Evolutionary conservation across 1,140 invertebrate species (phyloP).

Genomic region (Galendromus occidentalis): DNA sequence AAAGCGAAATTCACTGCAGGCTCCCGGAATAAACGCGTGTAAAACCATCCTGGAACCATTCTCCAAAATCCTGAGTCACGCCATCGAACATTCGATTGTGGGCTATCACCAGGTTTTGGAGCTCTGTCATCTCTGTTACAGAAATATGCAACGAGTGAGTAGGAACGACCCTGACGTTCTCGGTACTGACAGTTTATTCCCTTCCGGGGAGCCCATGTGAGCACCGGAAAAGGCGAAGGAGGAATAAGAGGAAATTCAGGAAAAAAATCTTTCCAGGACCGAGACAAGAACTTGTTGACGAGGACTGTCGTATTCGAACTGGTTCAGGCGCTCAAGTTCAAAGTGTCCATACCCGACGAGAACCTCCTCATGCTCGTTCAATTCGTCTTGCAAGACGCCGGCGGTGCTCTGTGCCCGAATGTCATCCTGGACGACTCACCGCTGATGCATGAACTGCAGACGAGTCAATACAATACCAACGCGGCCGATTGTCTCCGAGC

Average conservation of each 20-base stretch:
- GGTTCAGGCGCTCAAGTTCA: conserved; percentile 84
- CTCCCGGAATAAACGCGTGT: conserved; percentile 11
- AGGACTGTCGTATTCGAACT: conserved; percentile 77
- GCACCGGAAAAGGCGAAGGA: no score
- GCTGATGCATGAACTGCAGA: conserved; percentile 13
- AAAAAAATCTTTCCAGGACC: conserved; percentile 38
- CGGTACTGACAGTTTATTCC: neutral
- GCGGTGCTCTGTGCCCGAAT: conserved; percentile 46
- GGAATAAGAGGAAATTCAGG: neutral
- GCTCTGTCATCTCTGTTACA: conserved; percentile 66
- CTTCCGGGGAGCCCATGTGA: no score
- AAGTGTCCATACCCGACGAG: conserved; percentile 71
- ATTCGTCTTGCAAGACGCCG: conserved; percentile 46
- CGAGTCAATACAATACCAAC: conserved; percentile 41
- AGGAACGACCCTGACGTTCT: no score
- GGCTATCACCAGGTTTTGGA: conserved; percentile 66
- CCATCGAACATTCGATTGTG: conserved; percentile 66
- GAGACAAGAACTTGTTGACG: conserved; percentile 77
- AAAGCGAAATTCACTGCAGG: neutral
- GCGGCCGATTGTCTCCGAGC: conserved; percentile 77
- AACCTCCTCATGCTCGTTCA: conserved; percentile 81
- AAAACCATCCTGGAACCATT: conserved; percentile 73
- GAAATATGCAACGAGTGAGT: conserved; percentile 52
- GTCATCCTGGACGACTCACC: conserved; percentile 34
- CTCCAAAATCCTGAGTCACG: conserved; percentile 73